Evolutionary conservation across 1,140 invertebrate species (phyloP), one percentile per base, ranked within the genome.

Genomic region (Brachionus rubens): DNA sequence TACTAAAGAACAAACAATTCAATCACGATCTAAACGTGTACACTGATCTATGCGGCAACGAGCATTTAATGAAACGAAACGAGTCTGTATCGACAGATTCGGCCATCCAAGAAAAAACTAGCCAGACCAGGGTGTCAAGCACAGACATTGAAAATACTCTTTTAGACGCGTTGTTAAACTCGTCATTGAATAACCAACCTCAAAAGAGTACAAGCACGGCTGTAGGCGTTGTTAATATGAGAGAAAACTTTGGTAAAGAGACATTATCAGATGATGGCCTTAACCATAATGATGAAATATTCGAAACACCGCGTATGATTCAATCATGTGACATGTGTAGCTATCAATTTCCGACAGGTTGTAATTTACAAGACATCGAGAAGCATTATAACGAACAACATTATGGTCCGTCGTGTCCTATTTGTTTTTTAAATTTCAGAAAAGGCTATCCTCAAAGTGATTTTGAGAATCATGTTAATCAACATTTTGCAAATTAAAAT

Each of bases 371-470:
- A 10, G 68, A 72, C 10, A 24, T 72, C 3, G 68, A 72, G 24
- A 19, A 30, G 36, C 68, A 72, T 24, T 50, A 50, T 28, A 40
- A 16, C 14, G 47, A 48, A 41, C 26, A 41, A 21, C 68, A 72
- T 46, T 72, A 50, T 33, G 68, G 68, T 9, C 68, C 68, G 26
- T 50, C 46, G 14, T 72, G 68, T 72, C 68, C 68, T 5, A 28
- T 72, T 72, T 72, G 68, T 41, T 50, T 16, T 40, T 33, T 72
- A 1, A 54, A 19, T 10, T 72, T 72, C 30, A 72, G 68, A 50
- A 50, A 72, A 33, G 68, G 68, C 3, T 72, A 72, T 40, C 68
- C 68, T 40, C 68, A 72, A 47, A 48, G 48, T n/a, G 68, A 72
- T 16, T 72, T 50, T 54, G 68, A 72, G 40, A 54, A 48, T 12